phyloP scores from a whole-genome alignment of 1,140 invertebrate species.

The Trypoxylus dichotomus region DNA sequence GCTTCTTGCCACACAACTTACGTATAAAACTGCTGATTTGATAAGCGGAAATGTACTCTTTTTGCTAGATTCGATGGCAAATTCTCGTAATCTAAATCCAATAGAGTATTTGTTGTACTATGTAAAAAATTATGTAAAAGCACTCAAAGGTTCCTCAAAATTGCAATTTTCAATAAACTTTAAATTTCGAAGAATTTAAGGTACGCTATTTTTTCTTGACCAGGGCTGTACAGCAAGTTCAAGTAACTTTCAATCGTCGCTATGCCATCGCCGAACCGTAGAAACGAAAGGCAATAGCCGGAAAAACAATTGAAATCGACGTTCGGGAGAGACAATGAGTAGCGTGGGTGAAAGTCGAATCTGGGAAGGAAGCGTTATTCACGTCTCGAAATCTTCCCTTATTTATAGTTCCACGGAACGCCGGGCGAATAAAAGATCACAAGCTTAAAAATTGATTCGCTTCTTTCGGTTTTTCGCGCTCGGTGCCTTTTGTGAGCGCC shows the following conservation, averaged over 20 bases:
- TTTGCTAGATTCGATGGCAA: too few species aligned
- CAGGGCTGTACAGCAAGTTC: too few species aligned
- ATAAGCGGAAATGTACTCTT: too few species aligned
- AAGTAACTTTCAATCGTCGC: not conserved
- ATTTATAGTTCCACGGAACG: not conserved
- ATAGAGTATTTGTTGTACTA: too few species aligned
- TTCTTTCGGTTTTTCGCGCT: not conserved
- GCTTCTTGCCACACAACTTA: too few species aligned
- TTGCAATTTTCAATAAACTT: too few species aligned
- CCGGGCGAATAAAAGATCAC: not conserved
- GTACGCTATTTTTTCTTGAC: too few species aligned
- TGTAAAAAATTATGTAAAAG: too few species aligned
- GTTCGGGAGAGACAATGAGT: not conserved
- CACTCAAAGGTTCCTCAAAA: too few species aligned
- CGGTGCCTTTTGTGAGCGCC: not conserved
- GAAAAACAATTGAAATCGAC: not conserved
- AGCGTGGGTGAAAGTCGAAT: not conserved
- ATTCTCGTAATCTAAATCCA: too few species aligned
- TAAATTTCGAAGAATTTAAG: too few species aligned
- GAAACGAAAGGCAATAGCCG: not conserved
- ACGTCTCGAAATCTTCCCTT: not conserved
- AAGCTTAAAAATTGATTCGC: slow-evolving; percentile 1
- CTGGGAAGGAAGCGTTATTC: not conserved
- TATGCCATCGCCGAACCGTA: not conserved
- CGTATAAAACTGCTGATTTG: too few species aligned